Percentiles rank a stretch among this genome's conserved stretches.
Conservation (phyloP, 1,140 invertebrate genomes). For the Elysia chlorotica region DNA sequence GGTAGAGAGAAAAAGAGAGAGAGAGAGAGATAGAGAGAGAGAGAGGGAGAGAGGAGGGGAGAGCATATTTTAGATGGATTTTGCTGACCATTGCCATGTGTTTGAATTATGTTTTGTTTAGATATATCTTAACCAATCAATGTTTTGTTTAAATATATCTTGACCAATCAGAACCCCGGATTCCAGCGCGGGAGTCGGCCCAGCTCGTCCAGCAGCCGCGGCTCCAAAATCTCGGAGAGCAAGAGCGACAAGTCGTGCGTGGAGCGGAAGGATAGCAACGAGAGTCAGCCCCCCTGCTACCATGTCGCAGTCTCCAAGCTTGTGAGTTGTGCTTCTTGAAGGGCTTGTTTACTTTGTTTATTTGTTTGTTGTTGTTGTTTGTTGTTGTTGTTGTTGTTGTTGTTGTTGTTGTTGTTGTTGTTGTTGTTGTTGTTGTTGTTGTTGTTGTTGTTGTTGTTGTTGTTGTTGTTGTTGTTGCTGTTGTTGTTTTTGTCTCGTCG, state of each 20-base stretch:
- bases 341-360: too few relatives aligned
- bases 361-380: too few relatives aligned
- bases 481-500: too few relatives aligned
- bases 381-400: too few relatives aligned
- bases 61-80: not conserved
- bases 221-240: not conserved
- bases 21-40: too few relatives aligned
- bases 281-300: not conserved
- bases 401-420: too few relatives aligned
- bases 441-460: too few relatives aligned
- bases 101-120: not conserved
- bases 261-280: not conserved
- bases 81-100: not conserved
- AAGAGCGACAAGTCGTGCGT: not conserved
- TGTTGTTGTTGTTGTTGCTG: too few relatives aligned
- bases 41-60: too few relatives aligned
- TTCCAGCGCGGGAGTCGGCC: not conserved
- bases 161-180: not conserved
- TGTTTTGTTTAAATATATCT: not conserved
- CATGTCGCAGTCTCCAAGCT: not conserved
- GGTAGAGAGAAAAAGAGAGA: too few relatives aligned
- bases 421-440: too few relatives aligned
- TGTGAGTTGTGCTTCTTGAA: too few relatives aligned
- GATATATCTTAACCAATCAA: not conserved
- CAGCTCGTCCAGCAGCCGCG: not conserved